A percentile compares a stretch with the other conserved stretches of the same genome.
Evolutionary conservation across 2,888 invertebrate genomes (phyloP).

Genomic region (Ceratothoa steindachneri): DNA sequence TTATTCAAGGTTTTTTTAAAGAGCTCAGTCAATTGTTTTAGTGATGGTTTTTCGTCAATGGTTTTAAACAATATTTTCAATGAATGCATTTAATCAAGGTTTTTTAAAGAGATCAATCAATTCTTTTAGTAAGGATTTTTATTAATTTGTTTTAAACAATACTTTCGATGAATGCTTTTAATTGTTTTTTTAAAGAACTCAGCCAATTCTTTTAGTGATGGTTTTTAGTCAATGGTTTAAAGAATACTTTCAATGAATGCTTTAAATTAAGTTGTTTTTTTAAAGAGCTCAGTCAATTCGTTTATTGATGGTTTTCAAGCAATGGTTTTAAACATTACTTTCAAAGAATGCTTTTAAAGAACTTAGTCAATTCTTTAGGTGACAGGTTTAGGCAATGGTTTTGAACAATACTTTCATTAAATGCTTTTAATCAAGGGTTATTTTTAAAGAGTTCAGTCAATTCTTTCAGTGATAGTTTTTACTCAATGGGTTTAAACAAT

Average conservation of each 20-base stretch:
- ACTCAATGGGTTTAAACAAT: no score
- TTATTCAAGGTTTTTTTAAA: not conserved
- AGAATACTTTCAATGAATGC: not conserved
- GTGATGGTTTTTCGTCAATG: not conserved
- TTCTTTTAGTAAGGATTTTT: not conserved
- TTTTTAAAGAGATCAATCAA: not conserved
- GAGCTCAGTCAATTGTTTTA: not conserved
- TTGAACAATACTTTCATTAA: not conserved
- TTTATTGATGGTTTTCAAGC: no score
- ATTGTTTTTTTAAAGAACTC: not conserved
- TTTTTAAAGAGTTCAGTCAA: not conserved
- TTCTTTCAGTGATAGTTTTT: no score
- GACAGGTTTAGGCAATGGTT: no score
- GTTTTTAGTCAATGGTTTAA: not conserved
- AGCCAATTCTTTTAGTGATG: not conserved
- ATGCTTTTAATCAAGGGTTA: not conserved
- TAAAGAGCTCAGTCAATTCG: no score
- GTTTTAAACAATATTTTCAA: not conserved
- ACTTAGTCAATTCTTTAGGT: no score
- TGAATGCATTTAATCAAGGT: not conserved
- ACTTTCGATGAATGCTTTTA: not conserved
- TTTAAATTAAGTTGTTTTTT: no score
- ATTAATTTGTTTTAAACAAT: not conserved
- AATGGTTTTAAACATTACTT: no score
- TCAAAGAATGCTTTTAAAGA: no score